Conservation (phyloP, 2,113 vertebrate species). For the Poecile atricapillus region DNA sequence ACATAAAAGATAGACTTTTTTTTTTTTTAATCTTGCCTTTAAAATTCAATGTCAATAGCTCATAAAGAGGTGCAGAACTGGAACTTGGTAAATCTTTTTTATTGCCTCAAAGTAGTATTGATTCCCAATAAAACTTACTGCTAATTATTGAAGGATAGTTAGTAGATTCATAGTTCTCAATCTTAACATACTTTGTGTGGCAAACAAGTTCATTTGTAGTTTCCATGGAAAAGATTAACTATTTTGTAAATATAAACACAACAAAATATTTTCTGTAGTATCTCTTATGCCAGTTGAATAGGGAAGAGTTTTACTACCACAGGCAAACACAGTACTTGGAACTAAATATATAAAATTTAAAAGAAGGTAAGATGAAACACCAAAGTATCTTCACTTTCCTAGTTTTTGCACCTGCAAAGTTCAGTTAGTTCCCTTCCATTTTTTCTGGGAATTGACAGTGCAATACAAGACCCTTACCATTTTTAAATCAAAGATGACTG, state of each 20-base stretch:
- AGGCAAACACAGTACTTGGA: background rate
- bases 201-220: background rate
- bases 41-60: background rate
- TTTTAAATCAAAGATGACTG: background rate
- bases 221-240: background rate
- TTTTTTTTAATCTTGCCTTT: background rate
- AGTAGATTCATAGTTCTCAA: background rate
- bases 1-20: background rate
- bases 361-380: background rate
- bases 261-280: background rate
- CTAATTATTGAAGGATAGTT: background rate
- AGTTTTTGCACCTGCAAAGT: background rate
- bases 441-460: background rate
- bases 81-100: background rate
- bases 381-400: background rate
- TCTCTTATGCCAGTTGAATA: background rate
- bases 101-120: background rate
- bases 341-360: background rate
- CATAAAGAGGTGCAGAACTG: background rate
- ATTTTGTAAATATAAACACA: background rate
- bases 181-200: background rate
- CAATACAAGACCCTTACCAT: accelerated
- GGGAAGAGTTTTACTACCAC: background rate
- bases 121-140: conserved; percentile 25
- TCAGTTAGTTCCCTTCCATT: background rate